Evolutionary conservation across 92 coral and sea anemone species (phyloP).

Genomic region (Siderastrea radians): DNA sequence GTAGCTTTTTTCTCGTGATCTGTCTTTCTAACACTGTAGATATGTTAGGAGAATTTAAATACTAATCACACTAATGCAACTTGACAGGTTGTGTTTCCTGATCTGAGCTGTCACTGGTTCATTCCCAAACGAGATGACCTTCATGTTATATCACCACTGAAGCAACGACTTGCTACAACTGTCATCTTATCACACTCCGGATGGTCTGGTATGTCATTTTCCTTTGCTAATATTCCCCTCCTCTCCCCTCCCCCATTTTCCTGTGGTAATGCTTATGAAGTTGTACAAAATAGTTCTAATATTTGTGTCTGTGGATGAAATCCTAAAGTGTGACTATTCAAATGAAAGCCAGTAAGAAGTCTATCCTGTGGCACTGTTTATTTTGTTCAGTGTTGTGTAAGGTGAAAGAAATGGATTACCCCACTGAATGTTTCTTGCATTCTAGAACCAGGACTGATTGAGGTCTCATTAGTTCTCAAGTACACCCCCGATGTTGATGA

Average conservation of each 20-base stretch:
- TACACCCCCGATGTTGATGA: constrained; percentile 90
- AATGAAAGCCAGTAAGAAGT: too few relatives aligned
- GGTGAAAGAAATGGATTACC: too few relatives aligned
- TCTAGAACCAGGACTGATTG: constrained; percentile 90
- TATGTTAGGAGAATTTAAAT: background rate
- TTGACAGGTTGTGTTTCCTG: constrained; percentile 94
- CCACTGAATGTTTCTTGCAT: background rate
- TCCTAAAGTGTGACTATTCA: too few relatives aligned
- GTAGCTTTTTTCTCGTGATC: too few relatives aligned
- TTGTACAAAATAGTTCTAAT: too few relatives aligned
- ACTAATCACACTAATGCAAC: background rate
- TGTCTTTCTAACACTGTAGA: background rate
- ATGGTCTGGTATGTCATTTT: constrained; percentile 90
- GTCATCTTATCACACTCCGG: constrained; percentile 93
- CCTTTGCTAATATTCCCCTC: background rate
- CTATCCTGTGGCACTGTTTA: background rate
- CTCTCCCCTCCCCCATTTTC: background rate
- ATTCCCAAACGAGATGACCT: constrained; percentile 92
- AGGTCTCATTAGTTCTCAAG: constrained; percentile 87
- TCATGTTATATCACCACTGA: constrained; percentile 75
- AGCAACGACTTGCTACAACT: constrained; percentile 89
- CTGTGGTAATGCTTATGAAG: background rate
- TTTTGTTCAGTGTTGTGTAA: background rate
- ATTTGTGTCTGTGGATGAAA: too few relatives aligned
- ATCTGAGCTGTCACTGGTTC: constrained; percentile 91